Evolutionary conservation across 2,797 vertebrate species (phyloP).

Genomic region (Lagocephalus sceleratus): DNA sequence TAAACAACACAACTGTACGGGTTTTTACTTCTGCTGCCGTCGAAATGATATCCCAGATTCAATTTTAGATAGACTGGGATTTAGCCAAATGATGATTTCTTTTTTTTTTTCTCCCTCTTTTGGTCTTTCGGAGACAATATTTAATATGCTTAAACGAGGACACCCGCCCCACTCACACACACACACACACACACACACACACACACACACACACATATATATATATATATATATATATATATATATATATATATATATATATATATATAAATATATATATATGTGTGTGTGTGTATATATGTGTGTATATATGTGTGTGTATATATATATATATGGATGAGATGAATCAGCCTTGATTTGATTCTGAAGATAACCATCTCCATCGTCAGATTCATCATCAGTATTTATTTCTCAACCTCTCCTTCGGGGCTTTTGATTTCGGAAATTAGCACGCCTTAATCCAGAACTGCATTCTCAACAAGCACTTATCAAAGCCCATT

Average conservation of each 20-base stretch:
- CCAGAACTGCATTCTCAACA: slow-evolving; percentile 54
- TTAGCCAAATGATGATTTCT: slow-evolving; percentile 80
- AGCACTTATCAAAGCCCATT: slow-evolving; percentile 60
- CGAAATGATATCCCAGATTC: slow-evolving; percentile 96
- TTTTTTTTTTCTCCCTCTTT: slow-evolving; percentile 22
- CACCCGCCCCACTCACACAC: slow-evolving; percentile 13
- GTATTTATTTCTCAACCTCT: slow-evolving; percentile 11
- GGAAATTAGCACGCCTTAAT: slow-evolving; percentile 59
- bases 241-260: slow-evolving; percentile 21
- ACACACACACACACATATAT: too few species aligned
- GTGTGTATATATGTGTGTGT: too few species aligned
- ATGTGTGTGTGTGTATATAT: too few species aligned
- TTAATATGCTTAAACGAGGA: slow-evolving; percentile 73
- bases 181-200: too few species aligned
- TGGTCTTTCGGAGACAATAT: slow-evolving; percentile 75
- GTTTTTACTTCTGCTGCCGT: slow-evolving; percentile 83
- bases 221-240: slow-evolving; percentile 5
- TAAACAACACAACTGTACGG: slow-evolving; percentile 87
- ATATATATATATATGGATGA: slow-evolving; percentile 9
- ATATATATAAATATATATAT: too few species aligned
- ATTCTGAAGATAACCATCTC: too few species aligned
- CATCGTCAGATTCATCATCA: slow-evolving; percentile 5
- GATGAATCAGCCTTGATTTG: too few species aligned
- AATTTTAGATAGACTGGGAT: slow-evolving; percentile 95
- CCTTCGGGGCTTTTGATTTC: slow-evolving; percentile 39